Percentiles rank a stretch among this genome's conserved stretches.
Conservation (phyloP, 2,888 invertebrate genomes). For the Polydrusus tereticollis region DNA sequence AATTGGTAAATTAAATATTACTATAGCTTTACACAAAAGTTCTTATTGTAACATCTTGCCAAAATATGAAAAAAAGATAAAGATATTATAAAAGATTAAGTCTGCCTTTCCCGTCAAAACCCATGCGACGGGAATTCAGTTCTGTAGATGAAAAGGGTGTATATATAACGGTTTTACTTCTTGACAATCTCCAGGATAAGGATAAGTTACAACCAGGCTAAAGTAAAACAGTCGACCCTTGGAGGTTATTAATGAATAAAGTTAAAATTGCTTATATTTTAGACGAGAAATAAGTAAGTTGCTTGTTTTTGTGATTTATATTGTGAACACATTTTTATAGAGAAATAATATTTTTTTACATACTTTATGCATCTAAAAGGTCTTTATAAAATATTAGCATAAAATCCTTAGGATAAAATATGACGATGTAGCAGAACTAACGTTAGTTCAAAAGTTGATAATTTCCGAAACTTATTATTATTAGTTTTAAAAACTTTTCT, state of each 20-base stretch:
- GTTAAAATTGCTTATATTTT: neutral
- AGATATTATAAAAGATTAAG: neutral
- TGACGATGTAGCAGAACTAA: too few relatives aligned
- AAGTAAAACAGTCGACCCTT: neutral
- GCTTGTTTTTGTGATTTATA: too few relatives aligned
- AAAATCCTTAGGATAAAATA: too few relatives aligned
- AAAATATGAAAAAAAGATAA: neutral
- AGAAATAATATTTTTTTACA: too few relatives aligned
- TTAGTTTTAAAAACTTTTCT: too few relatives aligned
- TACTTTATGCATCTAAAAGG: too few relatives aligned
- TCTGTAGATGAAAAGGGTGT: neutral
- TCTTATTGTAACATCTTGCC: neutral
- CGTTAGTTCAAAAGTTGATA: too few relatives aligned
- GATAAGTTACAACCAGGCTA: neutral
- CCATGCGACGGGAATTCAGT: neutral
- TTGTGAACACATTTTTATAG: too few relatives aligned
- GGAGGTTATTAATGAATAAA: constrained; percentile 4
- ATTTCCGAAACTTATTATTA: too few relatives aligned
- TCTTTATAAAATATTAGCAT: too few relatives aligned
- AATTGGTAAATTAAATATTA: too few relatives aligned
- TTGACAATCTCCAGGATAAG: neutral
- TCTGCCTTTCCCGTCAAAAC: neutral
- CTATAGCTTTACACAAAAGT: neutral
- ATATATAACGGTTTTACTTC: neutral
- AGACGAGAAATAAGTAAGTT: neutral